Evolutionary conservation across 2,113 vertebrate genomes (phyloP), one percentile per base, ranked within the genome.

Genomic region (Accipiter cooperii): DNA sequence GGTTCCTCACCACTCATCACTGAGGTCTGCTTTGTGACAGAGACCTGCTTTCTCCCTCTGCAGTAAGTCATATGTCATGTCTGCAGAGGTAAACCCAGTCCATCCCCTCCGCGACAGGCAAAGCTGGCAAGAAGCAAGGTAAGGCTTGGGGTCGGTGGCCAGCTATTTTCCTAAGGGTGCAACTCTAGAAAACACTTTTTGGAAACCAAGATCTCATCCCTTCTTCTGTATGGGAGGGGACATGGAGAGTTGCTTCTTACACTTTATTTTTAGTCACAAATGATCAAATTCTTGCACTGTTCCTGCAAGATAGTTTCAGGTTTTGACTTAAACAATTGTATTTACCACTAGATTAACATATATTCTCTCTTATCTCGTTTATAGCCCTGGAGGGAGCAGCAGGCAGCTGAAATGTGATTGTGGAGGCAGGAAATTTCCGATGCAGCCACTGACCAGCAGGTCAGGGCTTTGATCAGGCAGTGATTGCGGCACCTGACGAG

Each of bases 21-120:
- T 1, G n/a, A 54, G 61, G 54, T 24, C 77, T 24, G 16, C 15
- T 84, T 58, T 20, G 44, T 0, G 28, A 25, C 47, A 21, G 29
- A 34, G 60, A 19, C n/a, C 36, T 38, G 46, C 42, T 44, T 38
- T n/a, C 34, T 49, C 69, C 46, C 61, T 44, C 29, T 22, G 61
- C 34, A 25, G 33, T 8, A 3, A 14, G 14, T 17, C 18, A 0
- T 7, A 4, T 2, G 24, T 17, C 31, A 1, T 1, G 6, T 42
- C 31, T 57, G 42, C 33, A 71, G 60, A 29, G 25, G 36, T 11
- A 63, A 91, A 68, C 6, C 54, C 34, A 19, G 34, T 10, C 26
- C 36, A 18, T 13, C 33, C 13, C 4, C 9, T 5, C 58, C 0
- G 0, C 6, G 47, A 13, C 1, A 10, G 38, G 31, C 22, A 42